Conservation (phyloP, 2,888 invertebrate genomes). For the Drosophila subquinaria region DNA sequence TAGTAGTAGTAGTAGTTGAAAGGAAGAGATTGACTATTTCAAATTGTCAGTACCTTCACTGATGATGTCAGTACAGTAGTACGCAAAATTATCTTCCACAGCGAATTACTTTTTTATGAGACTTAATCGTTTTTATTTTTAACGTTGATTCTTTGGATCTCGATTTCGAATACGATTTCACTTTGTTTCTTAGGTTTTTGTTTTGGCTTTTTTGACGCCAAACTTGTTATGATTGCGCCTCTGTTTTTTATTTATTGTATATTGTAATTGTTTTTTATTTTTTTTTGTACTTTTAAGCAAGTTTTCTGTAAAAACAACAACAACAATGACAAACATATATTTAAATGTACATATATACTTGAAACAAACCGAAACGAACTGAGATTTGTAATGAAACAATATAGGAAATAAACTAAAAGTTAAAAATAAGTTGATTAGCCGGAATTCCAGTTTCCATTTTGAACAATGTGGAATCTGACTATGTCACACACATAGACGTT, state of each 20-base stretch:
- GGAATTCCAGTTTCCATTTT: slow-evolving; percentile 30
- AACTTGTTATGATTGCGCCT: slow-evolving; percentile 50
- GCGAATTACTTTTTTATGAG: slow-evolving; percentile 36
- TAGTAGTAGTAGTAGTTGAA: slow-evolving; percentile 35
- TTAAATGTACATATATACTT: slow-evolving; percentile 51
- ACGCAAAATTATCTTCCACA: slow-evolving; percentile 54
- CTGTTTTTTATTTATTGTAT: slow-evolving; percentile 5
- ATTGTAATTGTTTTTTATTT: slow-evolving; percentile 15
- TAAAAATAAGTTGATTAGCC: slow-evolving; percentile 16
- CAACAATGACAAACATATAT: slow-evolving; percentile 74
- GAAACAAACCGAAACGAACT: slow-evolving; percentile 19
- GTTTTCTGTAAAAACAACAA: slow-evolving; percentile 84
- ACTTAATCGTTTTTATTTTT: slow-evolving; percentile 33
- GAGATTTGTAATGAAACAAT: slow-evolving; percentile 10
- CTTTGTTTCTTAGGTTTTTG: slow-evolving; percentile 41
- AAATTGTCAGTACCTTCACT: slow-evolving; percentile 68
- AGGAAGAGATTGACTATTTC: slow-evolving; percentile 52
- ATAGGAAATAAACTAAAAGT: slow-evolving; percentile 16
- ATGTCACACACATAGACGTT: slow-evolving; percentile 15
- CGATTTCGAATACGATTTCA: slow-evolving; percentile 33
- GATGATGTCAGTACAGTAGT: slow-evolving; percentile 66
- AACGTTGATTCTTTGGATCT: slow-evolving; percentile 41
- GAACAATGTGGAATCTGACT: slow-evolving; percentile 20
- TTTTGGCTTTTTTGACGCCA: slow-evolving; percentile 26
- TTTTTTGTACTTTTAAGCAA: slow-evolving; percentile 76